A percentile compares a stretch with the other conserved stretches of the same genome.
Evolutionary conservation across 2,113 vertebrate species (phyloP).

Genomic region (Daboia siamensis): DNA sequence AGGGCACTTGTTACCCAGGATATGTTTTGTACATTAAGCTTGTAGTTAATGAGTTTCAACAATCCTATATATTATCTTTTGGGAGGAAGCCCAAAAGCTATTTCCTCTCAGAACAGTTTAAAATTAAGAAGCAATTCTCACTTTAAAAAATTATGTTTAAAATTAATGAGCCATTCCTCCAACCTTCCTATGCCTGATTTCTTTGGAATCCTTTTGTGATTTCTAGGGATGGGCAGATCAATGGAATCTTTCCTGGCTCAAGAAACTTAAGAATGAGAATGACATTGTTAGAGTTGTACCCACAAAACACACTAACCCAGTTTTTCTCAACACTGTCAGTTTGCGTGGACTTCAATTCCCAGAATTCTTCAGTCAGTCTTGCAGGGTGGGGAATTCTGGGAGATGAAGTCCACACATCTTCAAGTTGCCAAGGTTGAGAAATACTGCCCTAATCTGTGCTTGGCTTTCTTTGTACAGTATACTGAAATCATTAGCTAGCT

Average conservation of each 20-base stretch:
- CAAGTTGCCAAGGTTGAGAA: no score
- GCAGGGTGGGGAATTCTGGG: no score
- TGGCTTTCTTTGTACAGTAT: neutral
- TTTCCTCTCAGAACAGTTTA: constrained; percentile 17
- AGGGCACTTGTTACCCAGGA: constrained; percentile 39
- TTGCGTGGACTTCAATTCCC: neutral
- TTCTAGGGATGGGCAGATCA: no score
- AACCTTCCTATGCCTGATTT: neutral
- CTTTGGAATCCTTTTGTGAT: neutral
- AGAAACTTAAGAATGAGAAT: neutral
- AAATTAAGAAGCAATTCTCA: constrained; percentile 33
- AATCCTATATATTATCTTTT: constrained; percentile 15
- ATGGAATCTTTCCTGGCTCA: neutral
- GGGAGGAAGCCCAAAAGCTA: constrained; percentile 25
- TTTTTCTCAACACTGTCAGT: neutral
- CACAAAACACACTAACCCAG: neutral
- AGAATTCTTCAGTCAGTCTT: neutral
- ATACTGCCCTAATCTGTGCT: no score
- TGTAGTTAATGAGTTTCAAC: constrained; percentile 32
- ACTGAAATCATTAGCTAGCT: neutral
- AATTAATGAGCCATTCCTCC: neutral
- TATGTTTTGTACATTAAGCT: constrained; percentile 36
- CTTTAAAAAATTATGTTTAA: neutral
- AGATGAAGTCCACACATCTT: no score
- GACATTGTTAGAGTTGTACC: neutral